Percentiles rank a stretch among this genome's conserved stretches.
Evolutionary conservation across 2,888 invertebrate species (phyloP).

Genomic region (Drosophila monieri): DNA sequence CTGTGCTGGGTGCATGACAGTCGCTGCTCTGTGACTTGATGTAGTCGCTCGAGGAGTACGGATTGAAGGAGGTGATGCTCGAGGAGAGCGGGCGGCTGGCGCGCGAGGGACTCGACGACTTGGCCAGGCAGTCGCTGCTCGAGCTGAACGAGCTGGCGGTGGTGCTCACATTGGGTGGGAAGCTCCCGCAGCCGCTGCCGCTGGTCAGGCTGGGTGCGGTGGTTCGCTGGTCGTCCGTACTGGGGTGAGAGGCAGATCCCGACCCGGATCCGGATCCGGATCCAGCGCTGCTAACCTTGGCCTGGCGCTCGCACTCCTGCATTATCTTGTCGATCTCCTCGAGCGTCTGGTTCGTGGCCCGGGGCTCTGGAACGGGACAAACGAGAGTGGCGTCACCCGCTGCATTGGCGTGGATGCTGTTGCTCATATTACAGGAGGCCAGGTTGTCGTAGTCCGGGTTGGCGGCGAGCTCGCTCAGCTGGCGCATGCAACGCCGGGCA

Average conservation of each 20-base stretch:
- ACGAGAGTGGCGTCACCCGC: slow-evolving; percentile 73
- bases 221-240: slow-evolving; percentile 69
- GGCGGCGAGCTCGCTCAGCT: slow-evolving; percentile 81
- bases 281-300: slow-evolving; percentile 47
- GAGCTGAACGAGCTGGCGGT: slow-evolving; percentile 82
- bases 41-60: slow-evolving; percentile 84
- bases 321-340: slow-evolving; percentile 83
- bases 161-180: slow-evolving; percentile 60
- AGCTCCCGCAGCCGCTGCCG: slow-evolving; percentile 43
- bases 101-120: slow-evolving; percentile 82
- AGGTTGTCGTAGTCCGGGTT: slow-evolving; percentile 84
- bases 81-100: slow-evolving; percentile 81
- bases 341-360: slow-evolving; percentile 57
- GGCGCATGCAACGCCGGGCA: slow-evolving; percentile 84
- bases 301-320: slow-evolving; percentile 83
- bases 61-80: slow-evolving; percentile 84
- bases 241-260: slow-evolving; percentile 17
- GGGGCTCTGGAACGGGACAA: slow-evolving; percentile 81
- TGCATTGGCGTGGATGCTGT: slow-evolving; percentile 16
- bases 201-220: slow-evolving; percentile 74
- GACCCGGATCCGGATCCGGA: slow-evolving; percentile 23
- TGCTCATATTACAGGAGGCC: slow-evolving; percentile 63
- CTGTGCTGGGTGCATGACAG: slow-evolving; percentile 83
- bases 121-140: slow-evolving; percentile 83
- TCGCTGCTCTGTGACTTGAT: slow-evolving; percentile 84